Percentiles rank a stretch among this genome's conserved stretches.
phyloP scores from a whole-genome alignment of 2,797 vertebrate genomes.

The Argya squamiceps region DNA sequence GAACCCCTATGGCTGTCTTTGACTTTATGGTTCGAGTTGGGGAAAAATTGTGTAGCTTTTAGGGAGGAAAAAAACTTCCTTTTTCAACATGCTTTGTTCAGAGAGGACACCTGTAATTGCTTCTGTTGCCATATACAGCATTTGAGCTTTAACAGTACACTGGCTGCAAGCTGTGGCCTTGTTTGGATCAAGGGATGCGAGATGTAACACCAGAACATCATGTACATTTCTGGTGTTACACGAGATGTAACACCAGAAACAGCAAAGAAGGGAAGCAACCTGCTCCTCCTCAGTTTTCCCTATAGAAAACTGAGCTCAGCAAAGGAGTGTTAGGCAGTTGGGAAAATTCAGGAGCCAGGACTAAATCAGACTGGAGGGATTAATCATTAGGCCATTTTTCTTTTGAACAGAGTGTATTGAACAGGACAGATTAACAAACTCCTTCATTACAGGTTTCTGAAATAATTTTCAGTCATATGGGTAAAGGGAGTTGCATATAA shows the following conservation, averaged over 20 bases:
- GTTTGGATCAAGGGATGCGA: background rate
- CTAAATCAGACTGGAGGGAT: background rate
- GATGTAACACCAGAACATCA: background rate
- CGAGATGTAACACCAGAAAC: background rate
- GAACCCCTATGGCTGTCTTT: background rate
- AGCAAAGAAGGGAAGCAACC: background rate
- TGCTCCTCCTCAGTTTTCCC: background rate
- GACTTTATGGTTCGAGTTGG: background rate
- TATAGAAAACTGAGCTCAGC: background rate
- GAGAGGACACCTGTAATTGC: background rate
- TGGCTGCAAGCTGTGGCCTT: background rate
- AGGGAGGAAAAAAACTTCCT: background rate
- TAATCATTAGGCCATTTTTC: background rate
- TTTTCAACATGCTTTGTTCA: background rate
- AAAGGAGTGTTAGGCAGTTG: background rate
- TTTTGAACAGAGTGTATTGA: background rate
- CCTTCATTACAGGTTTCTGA: background rate
- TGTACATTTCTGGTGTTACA: too few relatives aligned
- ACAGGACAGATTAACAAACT: background rate
- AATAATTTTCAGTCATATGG: background rate
- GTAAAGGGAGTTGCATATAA: background rate
- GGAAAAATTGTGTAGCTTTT: background rate
- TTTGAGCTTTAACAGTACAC: background rate
- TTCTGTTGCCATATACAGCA: background rate
- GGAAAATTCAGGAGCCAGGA: background rate